Evolutionary conservation across 1,140 invertebrate species (phyloP).

Genomic region (Dendroctonus valens): DNA sequence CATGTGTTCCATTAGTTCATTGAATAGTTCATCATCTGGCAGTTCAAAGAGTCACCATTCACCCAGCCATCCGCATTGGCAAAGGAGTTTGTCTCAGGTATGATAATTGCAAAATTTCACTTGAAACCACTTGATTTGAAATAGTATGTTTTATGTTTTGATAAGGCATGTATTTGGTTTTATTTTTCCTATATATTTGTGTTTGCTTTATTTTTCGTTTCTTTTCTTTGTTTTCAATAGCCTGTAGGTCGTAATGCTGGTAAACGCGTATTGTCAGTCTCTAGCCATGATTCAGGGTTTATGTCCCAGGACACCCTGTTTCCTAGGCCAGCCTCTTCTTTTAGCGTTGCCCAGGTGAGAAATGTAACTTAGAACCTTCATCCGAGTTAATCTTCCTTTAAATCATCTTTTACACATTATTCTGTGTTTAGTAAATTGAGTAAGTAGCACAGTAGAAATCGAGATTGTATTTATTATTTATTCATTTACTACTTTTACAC

Average conservation of each 20-base stretch:
- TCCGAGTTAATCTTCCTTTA: not conserved
- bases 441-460: too few relatives aligned
- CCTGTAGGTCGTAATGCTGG: slow-evolving; percentile 49
- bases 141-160: not conserved
- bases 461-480: too few relatives aligned
- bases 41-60: slow-evolving; percentile 73
- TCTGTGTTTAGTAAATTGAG: too few relatives aligned
- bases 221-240: slow-evolving; percentile 48
- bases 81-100: slow-evolving; percentile 72
- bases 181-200: slow-evolving; percentile 14
- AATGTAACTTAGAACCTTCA: not conserved
- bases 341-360: slow-evolving; percentile 53
- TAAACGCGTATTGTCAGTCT: slow-evolving; percentile 74
- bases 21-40: slow-evolving; percentile 85
- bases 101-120: not conserved
- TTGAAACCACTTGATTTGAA: too few relatives aligned
- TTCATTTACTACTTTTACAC: too few relatives aligned
- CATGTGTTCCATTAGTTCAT: slow-evolving; percentile 90
- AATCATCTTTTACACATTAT: not conserved
- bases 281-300: slow-evolving; percentile 89
- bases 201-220: slow-evolving; percentile 40
- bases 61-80: slow-evolving; percentile 74
- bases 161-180: slow-evolving; percentile 4
- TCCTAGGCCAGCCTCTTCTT: slow-evolving; percentile 59
- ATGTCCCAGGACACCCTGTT: slow-evolving; percentile 86